Conservation (phyloP, 2,797 vertebrate genomes). For the Xerus rutilus region DNA sequence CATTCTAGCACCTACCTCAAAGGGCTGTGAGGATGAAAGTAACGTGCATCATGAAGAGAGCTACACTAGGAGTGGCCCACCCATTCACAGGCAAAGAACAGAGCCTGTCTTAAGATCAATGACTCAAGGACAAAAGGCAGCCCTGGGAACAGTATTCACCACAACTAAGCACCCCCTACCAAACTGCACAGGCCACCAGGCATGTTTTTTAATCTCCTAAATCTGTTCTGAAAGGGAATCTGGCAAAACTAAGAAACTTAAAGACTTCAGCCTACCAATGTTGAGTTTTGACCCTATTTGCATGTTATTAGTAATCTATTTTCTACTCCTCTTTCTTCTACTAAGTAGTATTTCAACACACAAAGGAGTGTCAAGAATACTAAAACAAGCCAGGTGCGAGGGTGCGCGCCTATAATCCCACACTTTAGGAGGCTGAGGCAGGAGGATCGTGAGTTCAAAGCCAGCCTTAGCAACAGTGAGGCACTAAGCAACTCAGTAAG, state of each 20-base stretch:
- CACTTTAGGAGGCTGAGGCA: no score
- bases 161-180: background rate
- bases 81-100: background rate
- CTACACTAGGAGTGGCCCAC: background rate
- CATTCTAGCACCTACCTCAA: background rate
- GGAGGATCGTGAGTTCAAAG: no score
- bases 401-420: no score
- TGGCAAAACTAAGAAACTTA: background rate
- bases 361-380: background rate
- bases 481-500: no score
- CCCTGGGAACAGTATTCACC: background rate
- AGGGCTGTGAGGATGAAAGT: background rate
- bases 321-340: background rate
- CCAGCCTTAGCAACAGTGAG: no score
- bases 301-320: background rate
- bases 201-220: background rate
- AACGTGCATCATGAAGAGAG: background rate
- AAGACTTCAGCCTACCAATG: background rate
- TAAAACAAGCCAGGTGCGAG: no score
- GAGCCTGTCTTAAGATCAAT: background rate
- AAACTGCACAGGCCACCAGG: accelerated
- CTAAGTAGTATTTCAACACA: background rate
- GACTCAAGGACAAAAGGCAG: background rate
- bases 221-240: background rate
- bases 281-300: background rate